Conservation (phyloP, 23 tunicate genomes). For the Ciona savignyi region DNA sequence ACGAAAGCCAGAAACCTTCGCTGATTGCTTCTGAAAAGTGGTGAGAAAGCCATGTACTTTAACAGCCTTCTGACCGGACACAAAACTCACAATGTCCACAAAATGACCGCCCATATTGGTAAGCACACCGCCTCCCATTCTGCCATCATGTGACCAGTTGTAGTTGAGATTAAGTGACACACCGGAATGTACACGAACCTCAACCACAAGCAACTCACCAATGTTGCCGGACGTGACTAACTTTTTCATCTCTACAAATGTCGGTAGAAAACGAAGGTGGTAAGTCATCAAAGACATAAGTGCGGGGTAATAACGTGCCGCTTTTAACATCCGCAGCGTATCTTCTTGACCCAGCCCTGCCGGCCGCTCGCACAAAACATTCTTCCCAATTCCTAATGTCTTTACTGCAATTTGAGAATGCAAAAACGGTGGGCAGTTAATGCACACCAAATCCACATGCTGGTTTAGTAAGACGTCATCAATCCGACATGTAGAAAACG, state of each 20-base stretch:
- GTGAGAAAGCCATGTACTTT: conserved; percentile 80
- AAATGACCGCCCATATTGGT: conserved; percentile 67
- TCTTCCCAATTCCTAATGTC: conserved; percentile 83
- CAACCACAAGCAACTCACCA: too few relatives aligned
- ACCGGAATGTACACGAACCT: conserved; percentile 71
- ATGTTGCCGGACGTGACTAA: conserved; percentile 17
- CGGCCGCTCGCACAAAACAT: conserved; percentile 78
- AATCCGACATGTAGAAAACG: conserved; percentile 58
- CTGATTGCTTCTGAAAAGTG: conserved; percentile 59
- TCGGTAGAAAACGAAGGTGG: conserved; percentile 65
- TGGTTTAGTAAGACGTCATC: conserved; percentile 75
- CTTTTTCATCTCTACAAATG: conserved; percentile 55
- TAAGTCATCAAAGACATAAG: conserved; percentile 62
- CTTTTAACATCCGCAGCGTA: too few relatives aligned
- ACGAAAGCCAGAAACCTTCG: conserved; percentile 62
- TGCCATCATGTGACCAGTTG: conserved; percentile 58
- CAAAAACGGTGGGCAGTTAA: conserved; percentile 69
- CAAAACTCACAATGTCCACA: conserved; percentile 49
- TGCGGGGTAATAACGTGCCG: too few relatives aligned
- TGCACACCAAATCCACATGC: conserved; percentile 56
- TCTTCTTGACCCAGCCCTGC: too few relatives aligned
- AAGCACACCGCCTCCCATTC: conserved; percentile 87
- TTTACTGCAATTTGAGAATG: conserved; percentile 83
- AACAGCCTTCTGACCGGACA: conserved; percentile 61
- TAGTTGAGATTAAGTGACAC: conserved; percentile 19